Base-by-base conservation (phyloP, 2,888 invertebrate genomes). In the Tetropium fuscum region DNA sequence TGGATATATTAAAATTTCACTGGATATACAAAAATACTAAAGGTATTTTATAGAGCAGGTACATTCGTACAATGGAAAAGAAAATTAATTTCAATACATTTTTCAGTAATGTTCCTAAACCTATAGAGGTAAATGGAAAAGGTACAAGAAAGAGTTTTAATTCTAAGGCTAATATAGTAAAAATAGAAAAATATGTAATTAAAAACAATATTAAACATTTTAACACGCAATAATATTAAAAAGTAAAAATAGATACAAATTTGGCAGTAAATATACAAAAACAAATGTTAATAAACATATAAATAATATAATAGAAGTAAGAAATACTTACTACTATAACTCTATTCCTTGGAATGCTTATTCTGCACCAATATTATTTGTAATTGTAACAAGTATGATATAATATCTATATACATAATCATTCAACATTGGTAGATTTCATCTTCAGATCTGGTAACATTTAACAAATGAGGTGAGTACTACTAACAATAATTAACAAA, bases 391-490 rank as follows among this genome's bases (percentile, higher is more conserved):
- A 61, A 49, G 55, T 51, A 55, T 47, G 57, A 64, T 51, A 58
- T 55, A 60, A 54, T 60, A 68, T 61, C 40, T 64, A 58, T 63
- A 58, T 58, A 62, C 66, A 66, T 64, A 68, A 64, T 51, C 60
- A 68, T 65, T 63, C 25, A 72, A 72, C 72, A 71, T 69, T 67
- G 63, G 66, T 71, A 70, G 49, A 61, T 59, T 65, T 56, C 47
- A 58, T 53, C 56, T 63, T 78, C 79, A 79, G 79, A 79, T 79
- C 79, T 79, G 79, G 79, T 78, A 78, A 78, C 78, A 71, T 75
- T 74, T 74, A 77, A 78, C 75, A 72, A 77, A 70, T 73, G 72
- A 74, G 70, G 70, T 73, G 71, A 59, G 41, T 56, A 57, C 34
- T 51, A 36, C 43, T 36, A 38, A 49, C 53, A 62, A 51, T 55